A percentile compares a stretch with the other conserved stretches of the same genome.
These are phyloP conservation scores for Beris morrisii DNA, from an alignment of 2,888 invertebrate species.

Conservation along the genomic window DNA sequence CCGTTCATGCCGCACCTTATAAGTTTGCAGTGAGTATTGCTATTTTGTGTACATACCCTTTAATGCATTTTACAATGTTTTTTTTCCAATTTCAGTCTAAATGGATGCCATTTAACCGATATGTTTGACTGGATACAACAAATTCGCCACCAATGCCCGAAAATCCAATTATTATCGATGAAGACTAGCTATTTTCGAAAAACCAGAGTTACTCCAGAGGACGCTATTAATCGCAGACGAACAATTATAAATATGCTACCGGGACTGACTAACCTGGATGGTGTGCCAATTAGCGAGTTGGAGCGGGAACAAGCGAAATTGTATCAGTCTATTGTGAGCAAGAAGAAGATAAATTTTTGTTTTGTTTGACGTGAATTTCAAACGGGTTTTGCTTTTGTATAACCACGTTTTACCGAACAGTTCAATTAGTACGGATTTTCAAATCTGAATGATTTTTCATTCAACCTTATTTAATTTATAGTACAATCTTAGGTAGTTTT, in stretches of 20 bases:
- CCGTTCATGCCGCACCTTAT: neutral
- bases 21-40: conserved; percentile 7
- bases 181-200: neutral
- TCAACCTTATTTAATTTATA: too few species aligned
- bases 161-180: neutral
- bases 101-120: neutral
- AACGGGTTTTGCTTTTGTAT: too few species aligned
- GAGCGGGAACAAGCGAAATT: neutral
- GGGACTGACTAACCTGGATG: neutral
- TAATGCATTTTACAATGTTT: neutral
- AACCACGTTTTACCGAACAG: too few species aligned
- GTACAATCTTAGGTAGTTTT: too few species aligned
- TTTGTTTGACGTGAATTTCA: neutral
- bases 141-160: conserved; percentile 7
- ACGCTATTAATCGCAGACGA: conserved; percentile 15
- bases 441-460: too few species aligned
- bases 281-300: neutral
- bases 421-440: too few species aligned
- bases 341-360: neutral
- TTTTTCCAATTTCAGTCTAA: conserved; percentile 7
- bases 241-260: conserved; percentile 18
- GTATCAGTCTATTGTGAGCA: neutral
- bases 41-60: neutral
- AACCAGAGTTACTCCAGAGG: neutral
- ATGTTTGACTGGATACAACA: neutral